Conservation (phyloP, 2,113 vertebrate species). For the Acinonyx jubatus region DNA sequence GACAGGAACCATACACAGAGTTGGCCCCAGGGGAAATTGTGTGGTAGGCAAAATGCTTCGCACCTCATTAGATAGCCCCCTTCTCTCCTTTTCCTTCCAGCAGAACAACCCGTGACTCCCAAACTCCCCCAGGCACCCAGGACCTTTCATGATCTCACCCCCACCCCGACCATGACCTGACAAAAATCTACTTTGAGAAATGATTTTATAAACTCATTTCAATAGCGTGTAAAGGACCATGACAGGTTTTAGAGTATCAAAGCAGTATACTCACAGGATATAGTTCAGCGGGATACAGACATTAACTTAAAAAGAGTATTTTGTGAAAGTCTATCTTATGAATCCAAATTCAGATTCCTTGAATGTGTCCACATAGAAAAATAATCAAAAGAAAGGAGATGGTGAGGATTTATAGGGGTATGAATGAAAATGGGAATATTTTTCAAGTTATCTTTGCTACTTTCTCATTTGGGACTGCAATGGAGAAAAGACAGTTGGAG, state of each 20-base stretch:
- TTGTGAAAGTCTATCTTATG: not conserved
- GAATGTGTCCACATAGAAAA: not conserved
- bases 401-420: not conserved
- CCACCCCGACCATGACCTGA: not conserved
- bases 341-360: constrained; percentile 41
- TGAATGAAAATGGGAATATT: constrained; percentile 32
- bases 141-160: not conserved
- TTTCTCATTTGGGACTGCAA: not conserved
- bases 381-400: constrained; percentile 58
- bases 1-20: constrained; percentile 16
- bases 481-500: not conserved
- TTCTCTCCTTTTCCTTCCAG: not conserved
- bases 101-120: not conserved
- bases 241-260: not conserved
- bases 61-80: not conserved
- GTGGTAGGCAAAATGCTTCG: constrained; percentile 15
- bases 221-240: not conserved
- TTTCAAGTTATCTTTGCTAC: not conserved
- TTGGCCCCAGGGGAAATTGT: constrained; percentile 25
- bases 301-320: constrained; percentile 52
- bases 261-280: not conserved
- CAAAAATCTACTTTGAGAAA: not conserved
- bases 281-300: not conserved
- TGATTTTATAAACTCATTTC: not conserved
- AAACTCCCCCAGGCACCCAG: not conserved